Evolutionary conservation across 2,888 invertebrate genomes (phyloP).

Genomic region (Acleris sparsana): DNA sequence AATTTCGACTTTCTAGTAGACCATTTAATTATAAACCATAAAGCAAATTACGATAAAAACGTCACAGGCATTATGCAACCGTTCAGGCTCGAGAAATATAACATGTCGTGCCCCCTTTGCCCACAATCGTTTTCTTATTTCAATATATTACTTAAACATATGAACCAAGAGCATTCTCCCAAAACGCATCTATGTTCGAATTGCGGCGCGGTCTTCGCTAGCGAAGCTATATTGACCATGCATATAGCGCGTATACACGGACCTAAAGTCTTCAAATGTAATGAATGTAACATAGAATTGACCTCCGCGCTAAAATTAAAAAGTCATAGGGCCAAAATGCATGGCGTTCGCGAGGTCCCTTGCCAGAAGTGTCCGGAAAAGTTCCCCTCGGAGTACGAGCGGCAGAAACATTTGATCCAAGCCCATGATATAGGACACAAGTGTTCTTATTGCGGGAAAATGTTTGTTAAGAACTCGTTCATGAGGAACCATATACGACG

Average conservation of each 20-base stretch:
- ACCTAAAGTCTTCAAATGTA: slow-evolving; percentile 35
- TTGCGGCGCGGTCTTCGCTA: slow-evolving; percentile 38
- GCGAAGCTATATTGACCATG: slow-evolving; percentile 33
- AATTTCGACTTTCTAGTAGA: slow-evolving; percentile 40
- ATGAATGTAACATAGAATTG: slow-evolving; percentile 32
- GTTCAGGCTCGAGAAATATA: slow-evolving; percentile 38
- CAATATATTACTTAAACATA: slow-evolving; percentile 39
- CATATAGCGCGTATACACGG: slow-evolving; percentile 36
- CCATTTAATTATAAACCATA: slow-evolving; percentile 41
- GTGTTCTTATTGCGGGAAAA: slow-evolving; percentile 41
- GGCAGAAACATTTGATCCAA: slow-evolving; percentile 38
- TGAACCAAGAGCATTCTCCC: slow-evolving; percentile 40
- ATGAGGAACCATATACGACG: slow-evolving; percentile 55
- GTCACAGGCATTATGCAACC: slow-evolving; percentile 38
- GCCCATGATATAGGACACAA: slow-evolving; percentile 40
- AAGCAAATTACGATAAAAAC: slow-evolving; percentile 38
- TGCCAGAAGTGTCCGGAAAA: slow-evolving; percentile 40
- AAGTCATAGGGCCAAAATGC: slow-evolving; percentile 38
- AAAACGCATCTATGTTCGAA: slow-evolving; percentile 40
- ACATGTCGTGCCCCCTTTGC: slow-evolving; percentile 39
- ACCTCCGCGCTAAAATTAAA: slow-evolving; percentile 32
- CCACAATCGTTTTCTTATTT: slow-evolving; percentile 38
- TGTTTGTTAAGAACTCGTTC: slow-evolving; percentile 46
- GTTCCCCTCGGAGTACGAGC: slow-evolving; percentile 38
- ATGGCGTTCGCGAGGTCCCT: slow-evolving; percentile 35